Evolutionary conservation across 1,140 invertebrate genomes (phyloP), one percentile per base, ranked within the genome.

Genomic region (Eupristina koningsbergeri): DNA sequence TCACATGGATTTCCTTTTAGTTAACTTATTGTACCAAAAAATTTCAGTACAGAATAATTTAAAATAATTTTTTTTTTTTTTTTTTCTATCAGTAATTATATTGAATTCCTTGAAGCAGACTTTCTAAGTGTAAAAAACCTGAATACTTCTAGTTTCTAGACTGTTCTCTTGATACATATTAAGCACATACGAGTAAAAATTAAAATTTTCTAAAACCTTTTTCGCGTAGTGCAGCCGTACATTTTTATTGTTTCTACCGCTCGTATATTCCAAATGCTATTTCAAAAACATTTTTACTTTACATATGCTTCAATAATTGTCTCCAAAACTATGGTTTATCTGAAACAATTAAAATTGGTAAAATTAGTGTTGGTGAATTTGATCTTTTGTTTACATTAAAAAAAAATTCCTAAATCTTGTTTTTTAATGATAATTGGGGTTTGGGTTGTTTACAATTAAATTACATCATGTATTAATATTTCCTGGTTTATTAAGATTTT

Each of bases 201-300:
- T 17, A 92, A 89, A 85, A 93, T 92, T 85, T 93, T 94, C 86
- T 94, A 89, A 94, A 94, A 69, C 90, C 91, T 80, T 91, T 92
- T 61, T 92, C 91, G 87, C 94, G 94, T 64, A 92, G 88, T 0
- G 91, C 91, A 87, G 93, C 94, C 63, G 89, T 88, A 87, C 93
- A 94, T 17, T 91, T 90, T 41, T 93, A 93, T 61, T 93, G 91
- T 81, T 93, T 93, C n/a, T n/a, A 73, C 93, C 93, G 85, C 94
- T 94, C 81, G 94, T 94, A 73, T 93, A 91, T 26, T 92, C 91
- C 36, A 93, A 89, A 84, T 94, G 94, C 84, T 92, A 91, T 83
- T 89, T 90, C 69, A 94, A 87, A 22, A 93, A 93, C 67, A 91
- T 91, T 77, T 91, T 92, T 84, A 92, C 91, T 0, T 90, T 89